Percentiles rank a stretch among this genome's conserved stretches.
Conservation (phyloP, 2,888 invertebrate species). For the Campoplex capitator region DNA sequence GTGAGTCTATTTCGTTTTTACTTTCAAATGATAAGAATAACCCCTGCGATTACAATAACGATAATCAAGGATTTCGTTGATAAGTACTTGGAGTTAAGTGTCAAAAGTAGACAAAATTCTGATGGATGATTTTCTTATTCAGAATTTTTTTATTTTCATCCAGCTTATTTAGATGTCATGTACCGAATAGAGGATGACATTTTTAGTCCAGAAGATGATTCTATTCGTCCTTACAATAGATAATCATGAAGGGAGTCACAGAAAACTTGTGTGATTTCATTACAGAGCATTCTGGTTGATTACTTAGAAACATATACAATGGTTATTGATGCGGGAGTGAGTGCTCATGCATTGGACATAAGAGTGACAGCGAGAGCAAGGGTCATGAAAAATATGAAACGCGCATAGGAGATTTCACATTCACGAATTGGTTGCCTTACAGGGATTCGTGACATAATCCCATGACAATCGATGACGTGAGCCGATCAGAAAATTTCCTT, state of each 20-base stretch:
- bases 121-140: not conserved
- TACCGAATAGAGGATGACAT: not conserved
- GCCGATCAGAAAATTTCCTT: conserved; percentile 43
- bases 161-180: not conserved
- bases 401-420: conserved; percentile 46
- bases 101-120: not conserved
- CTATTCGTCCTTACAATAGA: not conserved
- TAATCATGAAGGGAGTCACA: not conserved
- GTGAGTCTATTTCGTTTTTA: not conserved
- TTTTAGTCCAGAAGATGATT: not conserved
- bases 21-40: not conserved
- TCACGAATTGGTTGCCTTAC: conserved; percentile 15
- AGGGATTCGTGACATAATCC: conserved; percentile 56
- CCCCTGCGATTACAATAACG: not conserved
- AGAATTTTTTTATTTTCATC: not conserved
- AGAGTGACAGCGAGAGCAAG: conserved; percentile 13
- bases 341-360: conserved; percentile 4
- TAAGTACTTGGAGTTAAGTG: not conserved
- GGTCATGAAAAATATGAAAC: conserved; percentile 37
- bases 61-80: not conserved
- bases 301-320: conserved; percentile 2
- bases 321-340: conserved; percentile 3
- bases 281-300: conserved; percentile 5
- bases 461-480: conserved; percentile 60
- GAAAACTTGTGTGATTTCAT: not conserved